These are phyloP conservation scores for Drosophila ananassae DNA, from an alignment of 1,140 invertebrate species.

Conservation along the genomic window DNA sequence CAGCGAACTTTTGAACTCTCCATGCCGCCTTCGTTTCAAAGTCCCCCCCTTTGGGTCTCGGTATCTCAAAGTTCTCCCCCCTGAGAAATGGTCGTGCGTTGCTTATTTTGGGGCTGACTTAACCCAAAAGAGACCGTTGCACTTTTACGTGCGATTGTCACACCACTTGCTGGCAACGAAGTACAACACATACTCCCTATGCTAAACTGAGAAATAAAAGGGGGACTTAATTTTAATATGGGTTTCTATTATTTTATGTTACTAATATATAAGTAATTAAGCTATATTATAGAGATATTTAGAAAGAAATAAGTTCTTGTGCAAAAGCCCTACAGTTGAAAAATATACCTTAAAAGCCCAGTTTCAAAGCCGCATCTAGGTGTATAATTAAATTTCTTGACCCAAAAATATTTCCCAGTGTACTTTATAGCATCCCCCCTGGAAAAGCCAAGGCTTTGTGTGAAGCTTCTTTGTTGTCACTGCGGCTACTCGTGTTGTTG, in stretches of 20 bases:
- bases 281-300: too few relatives aligned
- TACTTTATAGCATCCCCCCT: background rate
- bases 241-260: background rate
- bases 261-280: background rate
- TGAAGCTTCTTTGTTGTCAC: conserved; percentile 56
- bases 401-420: background rate
- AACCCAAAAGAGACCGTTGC: conserved; percentile 69
- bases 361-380: background rate
- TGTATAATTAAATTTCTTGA: too few relatives aligned
- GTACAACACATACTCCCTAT: conserved; percentile 11
- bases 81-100: conserved; percentile 24
- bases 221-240: too few relatives aligned
- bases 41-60: background rate
- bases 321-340: too few relatives aligned
- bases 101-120: conserved; percentile 38
- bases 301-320: too few relatives aligned
- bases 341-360: too few relatives aligned
- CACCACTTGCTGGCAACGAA: conserved; percentile 65
- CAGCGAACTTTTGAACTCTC: conserved; percentile 50
- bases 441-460: conserved; percentile 58
- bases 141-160: conserved; percentile 81
- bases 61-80: background rate
- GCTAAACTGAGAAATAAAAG: background rate
- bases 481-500: conserved; percentile 40
- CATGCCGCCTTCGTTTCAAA: conserved; percentile 15